A percentile compares a stretch with the other conserved stretches of the same genome.
phyloP scores from a whole-genome alignment of 2,888 invertebrate species.

The Dasysyrphus albostriatus region DNA sequence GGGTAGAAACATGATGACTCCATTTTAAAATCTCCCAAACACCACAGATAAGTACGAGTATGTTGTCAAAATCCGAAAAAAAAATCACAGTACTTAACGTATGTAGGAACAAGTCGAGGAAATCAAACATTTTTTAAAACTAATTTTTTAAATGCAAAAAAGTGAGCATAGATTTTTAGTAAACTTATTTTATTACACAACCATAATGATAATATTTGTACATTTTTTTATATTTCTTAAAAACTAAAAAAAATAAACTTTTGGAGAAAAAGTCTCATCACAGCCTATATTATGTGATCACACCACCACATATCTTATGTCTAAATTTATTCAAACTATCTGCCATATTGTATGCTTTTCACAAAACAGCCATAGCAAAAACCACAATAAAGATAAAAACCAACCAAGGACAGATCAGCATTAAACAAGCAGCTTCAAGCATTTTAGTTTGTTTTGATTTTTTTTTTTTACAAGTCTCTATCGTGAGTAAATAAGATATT shows the following conservation, averaged over 20 bases:
- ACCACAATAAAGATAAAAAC: constrained; percentile 88
- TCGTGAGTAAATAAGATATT: constrained; percentile 5
- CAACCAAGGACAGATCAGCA: constrained; percentile 88
- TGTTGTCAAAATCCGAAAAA: no score
- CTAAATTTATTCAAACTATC: constrained; percentile 9
- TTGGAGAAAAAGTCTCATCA: constrained; percentile 42
- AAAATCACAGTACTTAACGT: no score
- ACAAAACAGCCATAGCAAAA: constrained; percentile 88
- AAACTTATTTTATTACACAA: constrained; percentile 68
- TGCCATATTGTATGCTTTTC: constrained; percentile 76
- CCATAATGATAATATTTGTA: constrained; percentile 41
- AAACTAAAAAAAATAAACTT: constrained; percentile 13
- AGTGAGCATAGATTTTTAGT: background rate
- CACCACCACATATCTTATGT: constrained; percentile 5
- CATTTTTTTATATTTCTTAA: background rate
- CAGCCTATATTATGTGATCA: constrained; percentile 46
- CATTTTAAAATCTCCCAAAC: no score
- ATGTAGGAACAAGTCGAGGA: no score
- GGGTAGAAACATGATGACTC: no score
- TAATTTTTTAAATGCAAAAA: background rate
- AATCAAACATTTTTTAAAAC: no score
- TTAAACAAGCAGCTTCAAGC: constrained; percentile 86
- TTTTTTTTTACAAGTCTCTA: constrained; percentile 22
- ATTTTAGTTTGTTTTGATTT: constrained; percentile 76
- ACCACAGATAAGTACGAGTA: no score